Evolutionary conservation across 2,113 vertebrate genomes (phyloP), one percentile per base, ranked within the genome.

Genomic region (Columbina picui): DNA sequence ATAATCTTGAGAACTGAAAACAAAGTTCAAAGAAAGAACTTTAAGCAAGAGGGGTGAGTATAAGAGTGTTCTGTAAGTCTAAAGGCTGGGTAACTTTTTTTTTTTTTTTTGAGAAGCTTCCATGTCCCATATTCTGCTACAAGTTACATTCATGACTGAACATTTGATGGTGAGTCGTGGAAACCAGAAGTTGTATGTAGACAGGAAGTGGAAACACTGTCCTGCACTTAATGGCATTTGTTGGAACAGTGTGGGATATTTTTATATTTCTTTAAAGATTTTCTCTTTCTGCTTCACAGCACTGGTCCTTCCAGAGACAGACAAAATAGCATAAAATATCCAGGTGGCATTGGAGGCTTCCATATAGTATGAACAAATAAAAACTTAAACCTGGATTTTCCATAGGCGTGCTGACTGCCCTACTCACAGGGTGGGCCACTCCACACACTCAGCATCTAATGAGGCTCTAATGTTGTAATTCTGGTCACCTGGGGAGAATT

Each of bases 381-480:
- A 45, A 57, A 39, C 14, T 57, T 63, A 49, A 36, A 63, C 7
- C 14, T n/a, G 23, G 6, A 20, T 61, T 68, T 45, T 61, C 19
- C 18, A 5, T 1, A 19, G 14, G 2, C 1, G 3, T 4, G 1
- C 2, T 60, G 38, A 7, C 23, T 7, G 0, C 7, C 12, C 38
- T 30, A 1, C 36, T 23, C 16, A 14, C 9, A 11, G 8, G 10
- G 9, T 1, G 16, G 30, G 29, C 15, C 17, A 16, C 3, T 2
- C 9, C 12, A 38, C 29, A n/a, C 30, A 10, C 11, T 25, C 22
- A 38, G 9, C n/a, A 17, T 25, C 25, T 61, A 8, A 25, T 4
- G 19, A 34, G 22, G 13, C 4, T 91, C 49, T 29, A 8, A 2
- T 4, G 2, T 2, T 34, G 4, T n/a, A 71, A 20, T 21, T 65